Base-by-base conservation (phyloP, 2,888 invertebrate genomes). In the Parascotia fuliginaria region DNA sequence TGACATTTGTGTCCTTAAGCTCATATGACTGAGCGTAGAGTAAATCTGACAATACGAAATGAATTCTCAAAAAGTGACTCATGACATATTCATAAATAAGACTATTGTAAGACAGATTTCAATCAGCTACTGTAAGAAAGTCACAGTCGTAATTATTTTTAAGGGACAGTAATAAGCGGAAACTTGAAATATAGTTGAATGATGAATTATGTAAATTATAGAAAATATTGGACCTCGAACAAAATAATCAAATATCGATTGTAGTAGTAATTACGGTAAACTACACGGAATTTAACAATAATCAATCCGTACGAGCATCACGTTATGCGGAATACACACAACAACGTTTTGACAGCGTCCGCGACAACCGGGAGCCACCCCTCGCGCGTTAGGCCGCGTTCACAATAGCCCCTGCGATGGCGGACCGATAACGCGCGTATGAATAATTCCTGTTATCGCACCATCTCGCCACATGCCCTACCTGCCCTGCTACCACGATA, bases 381-480 rank as follows among this genome's bases (percentile, higher is more conserved):
- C 88, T 88, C 86, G 81, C 79, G 79, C 84, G 81, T 85, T 85
- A 83, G 83, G 79, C 83, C 78, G 76, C 75, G 86, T 81, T 82
- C 84, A 89, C 89, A 90, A 90, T 88, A 82, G 86, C 88, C 79
- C 84, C 77, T 39, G 84, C 87, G 92, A 91, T 91, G 89, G 89
- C 87, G 83, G 83, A 69, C 83, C 86, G 92, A 92, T 92, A 92
- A 87, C 85, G 83, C 75, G 83, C 84, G 89, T 91, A 90, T 91
- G 92, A 91, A 92, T 92, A 92, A 92, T 91, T 90, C 86, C 85
- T 85, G 81, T 87, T 91, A 92, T 92, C 92, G 89, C 85, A 64
- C 85, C 84, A 92, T 92, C 91, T 90, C 85, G 86, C 92, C 91
- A 89, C 90, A 92, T 90, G 89, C 88, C 89, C 91, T 89, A 92